These are phyloP conservation scores for Netelia virgata DNA, from an alignment of 2,888 invertebrate genomes.

Conservation along the genomic window DNA sequence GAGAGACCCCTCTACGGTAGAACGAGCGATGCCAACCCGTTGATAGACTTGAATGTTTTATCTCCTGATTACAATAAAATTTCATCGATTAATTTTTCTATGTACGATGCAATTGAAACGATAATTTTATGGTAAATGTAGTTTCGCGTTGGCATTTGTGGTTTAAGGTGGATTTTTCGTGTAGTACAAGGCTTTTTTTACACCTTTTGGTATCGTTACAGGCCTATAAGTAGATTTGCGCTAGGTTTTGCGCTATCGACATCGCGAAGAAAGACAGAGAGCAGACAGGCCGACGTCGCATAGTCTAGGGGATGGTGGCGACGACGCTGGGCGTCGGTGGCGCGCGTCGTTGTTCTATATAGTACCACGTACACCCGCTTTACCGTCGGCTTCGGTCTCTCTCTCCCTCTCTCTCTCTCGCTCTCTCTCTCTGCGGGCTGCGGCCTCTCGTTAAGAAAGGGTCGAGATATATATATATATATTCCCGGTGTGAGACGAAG, in stretches of 20 bases:
- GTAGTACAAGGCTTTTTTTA: not conserved
- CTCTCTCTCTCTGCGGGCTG: constrained; percentile 8
- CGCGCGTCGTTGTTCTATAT: constrained; percentile 49
- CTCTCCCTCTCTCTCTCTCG: not conserved
- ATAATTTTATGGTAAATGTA: not conserved
- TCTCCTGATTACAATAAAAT: not conserved
- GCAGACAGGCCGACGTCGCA: constrained; percentile 61
- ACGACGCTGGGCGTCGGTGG: constrained; percentile 62
- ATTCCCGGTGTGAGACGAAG: constrained; percentile 18
- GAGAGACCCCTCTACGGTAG: not conserved
- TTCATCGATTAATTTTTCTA: not conserved
- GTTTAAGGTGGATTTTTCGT: too few relatives aligned
- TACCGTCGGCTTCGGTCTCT: not conserved
- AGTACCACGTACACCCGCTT: constrained; percentile 23
- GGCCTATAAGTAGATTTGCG: not conserved
- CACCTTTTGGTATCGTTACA: not conserved
- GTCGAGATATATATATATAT: constrained; percentile 43
- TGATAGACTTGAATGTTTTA: constrained; percentile 17
- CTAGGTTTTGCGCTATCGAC: constrained; percentile 31
- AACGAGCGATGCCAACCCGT: constrained; percentile 13
- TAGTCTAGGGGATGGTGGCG: constrained; percentile 66
- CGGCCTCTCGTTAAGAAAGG: constrained; percentile 19
- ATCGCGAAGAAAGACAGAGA: constrained; percentile 33
- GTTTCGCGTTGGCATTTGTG: not conserved
- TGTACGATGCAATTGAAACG: not conserved